Percentiles rank a stretch among this genome's conserved stretches.
phyloP scores from a whole-genome alignment of 30 jellyfish, hydroid and myxozoan species.

The Euphysa ruthae region DNA sequence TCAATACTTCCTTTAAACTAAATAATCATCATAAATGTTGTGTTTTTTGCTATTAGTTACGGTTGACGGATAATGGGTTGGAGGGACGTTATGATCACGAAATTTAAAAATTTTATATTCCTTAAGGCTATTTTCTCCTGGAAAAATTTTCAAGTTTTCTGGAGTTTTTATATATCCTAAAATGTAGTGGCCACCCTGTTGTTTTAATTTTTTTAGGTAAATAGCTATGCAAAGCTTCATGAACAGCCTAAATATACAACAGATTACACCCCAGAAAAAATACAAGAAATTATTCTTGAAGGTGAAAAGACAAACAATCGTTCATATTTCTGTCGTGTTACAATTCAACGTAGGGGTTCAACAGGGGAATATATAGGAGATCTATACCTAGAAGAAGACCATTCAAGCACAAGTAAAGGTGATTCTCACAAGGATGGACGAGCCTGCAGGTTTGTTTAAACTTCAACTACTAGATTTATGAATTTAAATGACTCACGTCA shows the following conservation, averaged over 20 bases:
- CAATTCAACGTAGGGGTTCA: constrained; percentile 78
- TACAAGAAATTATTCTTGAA: constrained; percentile 84
- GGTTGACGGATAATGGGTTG: no score
- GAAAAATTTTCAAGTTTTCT: no score
- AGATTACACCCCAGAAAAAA: constrained; percentile 95
- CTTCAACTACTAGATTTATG: no score
- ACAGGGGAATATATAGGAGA: constrained; percentile 98
- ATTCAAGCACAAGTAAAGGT: constrained; percentile 30
- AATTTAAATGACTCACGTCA: no score
- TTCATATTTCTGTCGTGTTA: constrained; percentile 87
- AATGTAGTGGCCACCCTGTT: no score
- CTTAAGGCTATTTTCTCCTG: no score
- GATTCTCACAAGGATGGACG: constrained; percentile 80
- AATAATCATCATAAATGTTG: no score
- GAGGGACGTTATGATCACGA: no score
- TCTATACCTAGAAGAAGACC: constrained; percentile 82
- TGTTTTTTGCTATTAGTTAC: no score
- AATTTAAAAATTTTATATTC: no score
- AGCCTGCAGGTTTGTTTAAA: constrained; percentile 95
- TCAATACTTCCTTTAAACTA: no score
- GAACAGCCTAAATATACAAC: constrained; percentile 92
- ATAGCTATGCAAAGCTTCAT: constrained; percentile 60
- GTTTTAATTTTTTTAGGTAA: constrained; percentile 57
- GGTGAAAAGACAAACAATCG: constrained; percentile 95
- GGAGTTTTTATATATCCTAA: no score